Evolutionary conservation across 1,140 invertebrate genomes (phyloP), one percentile per base, ranked within the genome.

Genomic region (Achroia grisella): DNA sequence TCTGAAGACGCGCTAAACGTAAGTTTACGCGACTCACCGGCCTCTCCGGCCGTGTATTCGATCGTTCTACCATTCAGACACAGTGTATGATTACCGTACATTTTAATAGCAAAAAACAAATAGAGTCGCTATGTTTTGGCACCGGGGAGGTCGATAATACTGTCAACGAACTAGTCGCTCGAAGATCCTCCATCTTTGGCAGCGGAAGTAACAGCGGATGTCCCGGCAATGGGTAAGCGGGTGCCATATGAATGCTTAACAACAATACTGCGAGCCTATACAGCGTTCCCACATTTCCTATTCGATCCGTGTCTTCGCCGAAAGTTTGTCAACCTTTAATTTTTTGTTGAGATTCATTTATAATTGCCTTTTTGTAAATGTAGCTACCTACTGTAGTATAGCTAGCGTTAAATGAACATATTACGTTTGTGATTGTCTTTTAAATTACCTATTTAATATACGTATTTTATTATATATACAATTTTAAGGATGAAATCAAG

Each of bases 251-350:
- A 84, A 84, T 84, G 74, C 70, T 71, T 75, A 71, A 79, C 70
- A 73, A 76, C 72, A 79, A 78, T 76, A 57, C 72, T 62, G 56
- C 39, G 57, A 60, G 56, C 17, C 6, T 6, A 6, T 23, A 23
- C 54, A 50, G 66, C 62, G 75, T 70, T 78, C 80, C 68, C 72
- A 76, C 69, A 81, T 75, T 84, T 78, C 77, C 78, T 84, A 84
- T 84, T 73, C 80, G 66, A 48, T 44, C 68, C 72, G 73, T 82
- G 80, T 80, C 56, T 56, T 62, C 62, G 61, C 79, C 76, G 61
- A 80, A 84, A 84, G 80, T 80, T 84, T 84, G 76, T 82, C 80
- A 78, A 84, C 78, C 78, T 79, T 67, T 70, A 64, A 68, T 78
- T 84, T 84, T 81, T 83, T 83, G 65, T 77, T 52, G 53, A 67